A percentile compares a stretch with the other conserved stretches of the same genome.
phyloP scores from a whole-genome alignment of 2,797 vertebrate genomes.

The Apogon hyalosoma region DNA sequence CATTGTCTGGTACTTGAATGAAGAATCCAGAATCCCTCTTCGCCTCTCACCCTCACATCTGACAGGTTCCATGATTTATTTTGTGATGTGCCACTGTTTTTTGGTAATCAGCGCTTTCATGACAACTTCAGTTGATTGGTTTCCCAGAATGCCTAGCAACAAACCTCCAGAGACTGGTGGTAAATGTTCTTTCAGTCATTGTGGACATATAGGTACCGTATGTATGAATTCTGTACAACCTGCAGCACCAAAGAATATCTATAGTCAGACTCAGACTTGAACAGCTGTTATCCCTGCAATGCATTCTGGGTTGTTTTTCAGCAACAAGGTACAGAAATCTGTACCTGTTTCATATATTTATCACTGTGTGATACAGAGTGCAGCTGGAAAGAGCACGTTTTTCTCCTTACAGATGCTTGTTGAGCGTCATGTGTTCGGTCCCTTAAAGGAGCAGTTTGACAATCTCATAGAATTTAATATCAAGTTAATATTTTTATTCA shows the following conservation, averaged over 20 bases:
- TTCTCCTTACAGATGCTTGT: too few species aligned
- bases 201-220: neutral
- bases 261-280: neutral
- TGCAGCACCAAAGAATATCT: neutral
- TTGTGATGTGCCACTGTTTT: neutral
- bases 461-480: too few species aligned
- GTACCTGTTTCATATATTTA: neutral
- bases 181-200: neutral
- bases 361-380: neutral
- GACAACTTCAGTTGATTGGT: neutral
- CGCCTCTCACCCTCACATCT: neutral
- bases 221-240: neutral
- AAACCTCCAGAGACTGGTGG: slow-evolving; percentile 4
- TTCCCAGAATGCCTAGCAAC: slow-evolving; percentile 8
- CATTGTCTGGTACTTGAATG: neutral
- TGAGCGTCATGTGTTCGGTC: too few species aligned
- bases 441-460: too few species aligned
- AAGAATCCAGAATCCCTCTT: neutral
- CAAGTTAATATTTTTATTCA: too few species aligned
- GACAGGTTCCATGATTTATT: slow-evolving; percentile 2
- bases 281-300: neutral
- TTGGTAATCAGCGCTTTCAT: neutral
- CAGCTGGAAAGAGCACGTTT: neutral
- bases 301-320: neutral
- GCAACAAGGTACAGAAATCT: neutral